These are phyloP conservation scores for Sciurus niger DNA, from an alignment of 2,113 vertebrate species.

Conservation along the genomic window DNA sequence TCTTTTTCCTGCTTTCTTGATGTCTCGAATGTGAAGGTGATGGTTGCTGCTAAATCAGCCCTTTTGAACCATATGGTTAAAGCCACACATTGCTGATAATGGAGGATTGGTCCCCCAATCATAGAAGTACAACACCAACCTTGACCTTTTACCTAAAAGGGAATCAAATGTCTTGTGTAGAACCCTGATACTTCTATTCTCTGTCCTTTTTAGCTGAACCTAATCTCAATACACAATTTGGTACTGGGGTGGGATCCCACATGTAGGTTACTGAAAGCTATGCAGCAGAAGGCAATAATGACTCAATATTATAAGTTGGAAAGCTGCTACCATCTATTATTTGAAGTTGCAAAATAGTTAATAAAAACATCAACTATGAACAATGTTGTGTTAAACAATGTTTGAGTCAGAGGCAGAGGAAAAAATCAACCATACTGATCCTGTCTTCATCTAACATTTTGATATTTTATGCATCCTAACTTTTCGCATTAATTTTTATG, in stretches of 20 bases:
- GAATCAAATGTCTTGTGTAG: neutral
- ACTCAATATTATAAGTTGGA: neutral
- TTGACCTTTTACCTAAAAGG: neutral
- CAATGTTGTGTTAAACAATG: neutral
- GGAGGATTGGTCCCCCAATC: neutral
- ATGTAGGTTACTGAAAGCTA: neutral
- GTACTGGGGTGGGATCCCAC: neutral
- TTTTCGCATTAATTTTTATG: neutral
- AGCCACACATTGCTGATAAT: neutral
- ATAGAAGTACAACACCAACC: neutral
- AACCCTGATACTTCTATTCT: neutral
- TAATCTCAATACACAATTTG: neutral
- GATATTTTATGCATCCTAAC: neutral
- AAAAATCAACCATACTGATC: neutral
- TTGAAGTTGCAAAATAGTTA: constrained; percentile 17
- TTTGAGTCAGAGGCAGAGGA: neutral
- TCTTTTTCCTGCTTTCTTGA: neutral
- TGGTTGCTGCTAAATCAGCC: neutral
- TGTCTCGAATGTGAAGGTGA: neutral
- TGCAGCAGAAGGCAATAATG: neutral
- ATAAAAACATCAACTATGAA: neutral
- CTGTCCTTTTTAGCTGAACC: neutral
- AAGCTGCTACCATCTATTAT: neutral
- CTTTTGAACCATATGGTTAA: neutral
- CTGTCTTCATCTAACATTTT: neutral